A percentile compares a stretch with the other conserved stretches of the same genome.
Conservation (phyloP, 2,888 invertebrate species). For the Orthosia incerta region DNA sequence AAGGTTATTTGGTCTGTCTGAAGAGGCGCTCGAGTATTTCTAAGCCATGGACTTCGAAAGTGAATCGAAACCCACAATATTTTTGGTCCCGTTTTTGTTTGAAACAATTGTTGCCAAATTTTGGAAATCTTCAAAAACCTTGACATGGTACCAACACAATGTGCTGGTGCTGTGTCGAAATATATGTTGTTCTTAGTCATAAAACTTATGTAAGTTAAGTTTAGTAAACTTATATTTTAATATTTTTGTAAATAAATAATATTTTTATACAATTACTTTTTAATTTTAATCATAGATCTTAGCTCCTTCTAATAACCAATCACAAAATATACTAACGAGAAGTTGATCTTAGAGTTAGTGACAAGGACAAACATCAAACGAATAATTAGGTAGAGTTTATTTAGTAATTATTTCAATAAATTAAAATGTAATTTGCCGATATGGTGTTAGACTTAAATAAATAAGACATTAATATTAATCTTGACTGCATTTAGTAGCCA, state of each 20-base stretch:
- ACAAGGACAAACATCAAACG: slow-evolving; percentile 11
- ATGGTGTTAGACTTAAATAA: slow-evolving; percentile 42
- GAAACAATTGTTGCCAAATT: slow-evolving; percentile 81
- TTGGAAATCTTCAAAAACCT: slow-evolving; percentile 76
- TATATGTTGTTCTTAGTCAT: slow-evolving; percentile 84
- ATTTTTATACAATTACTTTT: slow-evolving; percentile 68
- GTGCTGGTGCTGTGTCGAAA: slow-evolving; percentile 85
- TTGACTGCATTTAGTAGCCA: slow-evolving; percentile 29
- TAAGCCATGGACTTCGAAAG: slow-evolving; percentile 56
- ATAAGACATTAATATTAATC: slow-evolving; percentile 45
- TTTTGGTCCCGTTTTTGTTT: slow-evolving; percentile 61
- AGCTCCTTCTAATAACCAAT: neutral
- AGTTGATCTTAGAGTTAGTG: slow-evolving; percentile 5
- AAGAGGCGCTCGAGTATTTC: slow-evolving; percentile 81
- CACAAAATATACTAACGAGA: neutral
- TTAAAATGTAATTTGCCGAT: slow-evolving; percentile 50
- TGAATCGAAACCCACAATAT: slow-evolving; percentile 56
- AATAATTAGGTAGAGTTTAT: slow-evolving; percentile 46
- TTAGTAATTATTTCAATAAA: slow-evolving; percentile 49
- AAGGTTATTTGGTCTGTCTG: slow-evolving; percentile 76
- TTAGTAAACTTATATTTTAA: slow-evolving; percentile 77
- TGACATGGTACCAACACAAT: slow-evolving; percentile 81
- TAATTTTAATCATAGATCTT: slow-evolving; percentile 10
- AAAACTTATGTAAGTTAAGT: slow-evolving; percentile 76
- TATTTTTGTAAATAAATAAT: slow-evolving; percentile 82